Percentiles rank a stretch among this genome's conserved stretches.
phyloP scores from a whole-genome alignment of 1,140 invertebrate genomes.

The Eubasilissa regina region DNA sequence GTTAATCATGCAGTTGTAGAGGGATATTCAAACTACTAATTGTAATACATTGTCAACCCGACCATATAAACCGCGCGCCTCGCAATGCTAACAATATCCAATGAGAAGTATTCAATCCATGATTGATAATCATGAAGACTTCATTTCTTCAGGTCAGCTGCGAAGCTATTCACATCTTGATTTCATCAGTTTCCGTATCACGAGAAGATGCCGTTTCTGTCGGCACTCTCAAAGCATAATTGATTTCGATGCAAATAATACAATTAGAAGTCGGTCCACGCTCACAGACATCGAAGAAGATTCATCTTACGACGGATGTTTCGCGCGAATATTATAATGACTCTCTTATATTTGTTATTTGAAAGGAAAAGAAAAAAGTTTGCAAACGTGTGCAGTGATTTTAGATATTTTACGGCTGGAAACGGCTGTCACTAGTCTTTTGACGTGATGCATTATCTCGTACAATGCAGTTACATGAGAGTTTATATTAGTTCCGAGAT shows the following conservation, averaged over 20 bases:
- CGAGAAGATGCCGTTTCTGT: constrained; percentile 43
- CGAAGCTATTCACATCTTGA: constrained; percentile 31
- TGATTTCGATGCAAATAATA: constrained; percentile 32
- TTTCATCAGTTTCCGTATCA: constrained; percentile 38
- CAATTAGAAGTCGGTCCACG: neutral
- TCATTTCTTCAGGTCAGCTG: constrained; percentile 32
- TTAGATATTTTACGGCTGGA: too few species aligned
- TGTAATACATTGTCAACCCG: constrained; percentile 31
- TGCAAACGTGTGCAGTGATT: too few species aligned
- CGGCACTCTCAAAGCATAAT: constrained; percentile 53
- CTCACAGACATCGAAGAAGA: neutral
- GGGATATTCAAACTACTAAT: constrained; percentile 17
- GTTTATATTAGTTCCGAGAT: too few species aligned
- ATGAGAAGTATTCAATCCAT: constrained; percentile 23
- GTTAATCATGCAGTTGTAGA: too few species aligned
- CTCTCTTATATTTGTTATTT: too few species aligned
- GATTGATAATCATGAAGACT: constrained; percentile 35
- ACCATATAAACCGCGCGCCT: constrained; percentile 5
- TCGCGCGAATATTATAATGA: constrained; percentile 4
- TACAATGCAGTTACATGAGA: too few species aligned
- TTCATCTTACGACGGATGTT: constrained; percentile 13
- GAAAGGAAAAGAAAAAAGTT: too few species aligned
- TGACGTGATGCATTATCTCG: too few species aligned
- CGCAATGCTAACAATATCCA: constrained; percentile 28
- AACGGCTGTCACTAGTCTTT: too few species aligned